Evolutionary conservation across 1,140 invertebrate species (phyloP), one percentile per base, ranked within the genome.

Genomic region (Neodiprion pinetum): DNA sequence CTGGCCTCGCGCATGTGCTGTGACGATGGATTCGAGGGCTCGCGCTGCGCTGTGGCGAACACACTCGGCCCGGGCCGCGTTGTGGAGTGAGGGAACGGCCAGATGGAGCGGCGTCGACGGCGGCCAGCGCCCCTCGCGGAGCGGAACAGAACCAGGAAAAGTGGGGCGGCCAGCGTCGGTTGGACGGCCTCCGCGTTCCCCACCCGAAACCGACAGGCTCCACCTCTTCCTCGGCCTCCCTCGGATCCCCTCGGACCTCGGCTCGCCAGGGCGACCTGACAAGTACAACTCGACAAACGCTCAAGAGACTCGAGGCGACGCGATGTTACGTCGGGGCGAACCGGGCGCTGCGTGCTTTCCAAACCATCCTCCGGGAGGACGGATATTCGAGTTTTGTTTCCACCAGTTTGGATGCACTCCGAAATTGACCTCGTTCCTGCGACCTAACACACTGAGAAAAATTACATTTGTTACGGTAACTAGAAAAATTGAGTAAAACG

Each of bases 71-170:
- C 79, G 78, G 76, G 77, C 82, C 84, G 79, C 86, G 83, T 80
- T 83, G 84, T 83, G 82, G 83, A 86, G 85, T 86, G 84, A 86
- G 82, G 85, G 80, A 23, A 69, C n/a, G 14, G 81, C 83, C 83
- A 79, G 75, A 78, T 78, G 75, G 76, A 71, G 67, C 75, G 74
- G 74, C 77, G 75, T 75, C 75, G 67, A 79, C 81, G 81, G 75
- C 78, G 73, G 72, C 12, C 70, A 69, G 67, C 67, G 67, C 67
- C 67, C 12, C 70, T 71, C n/a, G 70, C n/a, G 70, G 23, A 10
- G 5, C 2, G 7, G 12, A 17, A 7, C 5, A 4, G 70, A 23
- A 71, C 28, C 48, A 48, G 21, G 48, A 69, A 76, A 84, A 83
- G 82, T 80, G 82, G 82, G 84, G 80, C 80, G 83, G 80, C 71